Conservation (phyloP, 1,140 invertebrate genomes). For the Cotesia vestalis region DNA sequence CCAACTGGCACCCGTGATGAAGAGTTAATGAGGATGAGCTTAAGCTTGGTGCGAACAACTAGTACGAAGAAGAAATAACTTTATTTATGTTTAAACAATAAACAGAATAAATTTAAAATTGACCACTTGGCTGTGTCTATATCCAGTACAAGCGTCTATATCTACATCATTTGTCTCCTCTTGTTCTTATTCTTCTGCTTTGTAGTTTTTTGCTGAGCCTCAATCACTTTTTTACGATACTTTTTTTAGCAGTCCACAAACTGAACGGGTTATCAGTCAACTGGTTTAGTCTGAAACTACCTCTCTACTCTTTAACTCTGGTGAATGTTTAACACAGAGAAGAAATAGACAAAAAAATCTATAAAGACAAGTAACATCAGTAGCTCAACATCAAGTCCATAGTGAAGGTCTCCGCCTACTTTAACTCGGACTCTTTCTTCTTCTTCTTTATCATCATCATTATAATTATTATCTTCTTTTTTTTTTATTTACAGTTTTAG, state of each 20-base stretch:
- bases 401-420: background rate
- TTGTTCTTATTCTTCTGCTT: conserved; percentile 1
- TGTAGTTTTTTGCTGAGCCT: background rate
- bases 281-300: conserved; percentile 25
- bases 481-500: background rate
- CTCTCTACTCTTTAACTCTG: background rate
- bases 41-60: background rate
- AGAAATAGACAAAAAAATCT: conserved; percentile 6
- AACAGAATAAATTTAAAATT: conserved; percentile 20
- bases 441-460: background rate
- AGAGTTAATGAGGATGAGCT: conserved; percentile 33
- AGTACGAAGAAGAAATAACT: conserved; percentile 6
- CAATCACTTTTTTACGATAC: conserved; percentile 20
- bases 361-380: conserved; percentile 14
- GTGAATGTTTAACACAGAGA: background rate
- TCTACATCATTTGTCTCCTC: background rate
- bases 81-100: background rate
- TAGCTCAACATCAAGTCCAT: background rate
- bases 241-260: background rate
- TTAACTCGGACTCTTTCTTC: conserved; percentile 2
- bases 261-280: conserved; percentile 32
- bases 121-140: conserved; percentile 12
- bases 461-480: background rate
- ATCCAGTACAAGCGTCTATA: background rate
- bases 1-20: conserved; percentile 36